A percentile compares a stretch with the other conserved stretches of the same genome.
Evolutionary conservation across 2,888 invertebrate genomes (phyloP).

Genomic region (Dyspetes luteomarginatus): DNA sequence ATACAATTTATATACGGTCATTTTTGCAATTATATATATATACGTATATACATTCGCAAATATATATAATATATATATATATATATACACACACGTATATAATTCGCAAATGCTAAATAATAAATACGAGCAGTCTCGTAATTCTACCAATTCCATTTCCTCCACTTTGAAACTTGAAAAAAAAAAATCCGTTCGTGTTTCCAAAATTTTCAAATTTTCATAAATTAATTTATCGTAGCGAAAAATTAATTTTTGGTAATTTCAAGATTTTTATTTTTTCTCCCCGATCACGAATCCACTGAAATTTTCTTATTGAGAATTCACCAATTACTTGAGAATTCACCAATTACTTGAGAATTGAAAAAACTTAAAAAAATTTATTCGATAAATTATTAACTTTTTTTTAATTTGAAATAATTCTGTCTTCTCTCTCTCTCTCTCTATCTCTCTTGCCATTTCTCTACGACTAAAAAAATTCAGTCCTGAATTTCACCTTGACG

Average conservation of each 20-base stretch:
- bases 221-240: no score
- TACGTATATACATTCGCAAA: slow-evolving; percentile 2
- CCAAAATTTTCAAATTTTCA: neutral
- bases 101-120: no score
- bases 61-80: no score
- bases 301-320: no score
- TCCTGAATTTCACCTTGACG: slow-evolving; percentile 63
- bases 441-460: neutral
- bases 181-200: slow-evolving; percentile 1
- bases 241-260: no score
- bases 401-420: neutral
- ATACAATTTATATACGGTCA: neutral
- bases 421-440: neutral
- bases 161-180: no score
- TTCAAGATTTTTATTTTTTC: neutral
- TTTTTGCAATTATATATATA: neutral
- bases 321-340: no score
- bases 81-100: no score
- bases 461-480: slow-evolving; percentile 2
- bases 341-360: neutral
- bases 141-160: neutral
- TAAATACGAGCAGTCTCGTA: neutral
- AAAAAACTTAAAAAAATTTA: neutral
- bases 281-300: no score
- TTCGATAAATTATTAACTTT: neutral